Conservation (phyloP, 2,888 invertebrate genomes). For the Ormyrus nitidulus region DNA sequence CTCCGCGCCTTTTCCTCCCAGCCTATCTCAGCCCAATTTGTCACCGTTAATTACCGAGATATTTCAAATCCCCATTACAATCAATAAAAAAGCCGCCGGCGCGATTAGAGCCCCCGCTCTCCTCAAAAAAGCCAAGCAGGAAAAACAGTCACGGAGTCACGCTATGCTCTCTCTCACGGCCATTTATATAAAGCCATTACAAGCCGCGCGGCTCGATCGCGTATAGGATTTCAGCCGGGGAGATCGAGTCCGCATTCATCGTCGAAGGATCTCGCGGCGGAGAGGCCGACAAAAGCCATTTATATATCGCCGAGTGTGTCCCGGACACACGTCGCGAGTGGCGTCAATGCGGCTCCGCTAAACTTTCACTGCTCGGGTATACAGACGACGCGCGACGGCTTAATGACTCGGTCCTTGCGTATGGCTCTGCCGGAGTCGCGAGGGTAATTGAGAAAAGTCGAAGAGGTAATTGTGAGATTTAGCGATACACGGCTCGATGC, state of each 20-base stretch:
- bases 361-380: neutral
- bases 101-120: too few species aligned
- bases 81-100: neutral
- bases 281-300: too few species aligned
- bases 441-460: neutral
- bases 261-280: too few species aligned
- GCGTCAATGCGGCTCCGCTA: too few species aligned
- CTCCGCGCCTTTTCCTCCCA: too few species aligned
- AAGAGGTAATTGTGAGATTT: neutral
- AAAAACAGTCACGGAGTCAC: too few species aligned
- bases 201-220: neutral
- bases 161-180: too few species aligned
- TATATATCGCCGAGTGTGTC: too few species aligned
- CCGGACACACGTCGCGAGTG: too few species aligned
- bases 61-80: slow-evolving; percentile 39
- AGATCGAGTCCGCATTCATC: neutral
- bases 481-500: neutral
- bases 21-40: slow-evolving; percentile 30
- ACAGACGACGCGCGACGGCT: neutral
- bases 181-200: too few species aligned
- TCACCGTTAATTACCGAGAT: slow-evolving; percentile 40
- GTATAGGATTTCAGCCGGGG: neutral
- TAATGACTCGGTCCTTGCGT: neutral
- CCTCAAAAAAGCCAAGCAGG: neutral
- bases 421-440: neutral